Evolutionary conservation across 2,888 invertebrate species (phyloP).

Genomic region (Acrobasis consociella): DNA sequence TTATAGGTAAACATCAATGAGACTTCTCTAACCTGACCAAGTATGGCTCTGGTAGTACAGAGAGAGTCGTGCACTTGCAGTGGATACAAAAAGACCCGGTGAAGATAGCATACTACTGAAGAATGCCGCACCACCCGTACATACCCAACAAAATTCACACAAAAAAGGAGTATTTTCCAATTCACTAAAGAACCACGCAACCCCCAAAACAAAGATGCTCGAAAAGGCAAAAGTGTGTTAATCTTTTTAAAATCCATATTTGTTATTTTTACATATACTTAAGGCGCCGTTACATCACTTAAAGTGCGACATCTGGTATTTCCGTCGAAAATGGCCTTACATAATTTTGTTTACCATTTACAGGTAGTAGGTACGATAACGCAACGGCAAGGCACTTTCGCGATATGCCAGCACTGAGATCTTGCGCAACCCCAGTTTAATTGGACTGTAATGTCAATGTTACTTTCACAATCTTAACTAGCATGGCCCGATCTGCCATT

Average conservation of each 20-base stretch:
- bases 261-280: background rate
- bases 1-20: too few species aligned
- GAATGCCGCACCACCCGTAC: too few species aligned
- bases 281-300: conserved; percentile 16
- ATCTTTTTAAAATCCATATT: background rate
- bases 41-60: too few species aligned
- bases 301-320: conserved; percentile 17
- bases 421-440: conserved; percentile 59
- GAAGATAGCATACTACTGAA: too few species aligned
- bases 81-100: too few species aligned
- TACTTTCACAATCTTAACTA: conserved; percentile 68
- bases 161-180: too few species aligned
- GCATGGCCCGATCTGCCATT: conserved; percentile 57
- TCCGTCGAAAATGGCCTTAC: conserved; percentile 64
- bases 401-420: conserved; percentile 41
- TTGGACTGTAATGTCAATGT: conserved; percentile 76
- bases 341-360: conserved; percentile 71
- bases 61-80: too few species aligned
- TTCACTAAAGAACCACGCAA: too few species aligned
- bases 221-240: background rate
- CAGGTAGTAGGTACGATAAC: conserved; percentile 31
- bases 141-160: too few species aligned
- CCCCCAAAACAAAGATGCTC: too few species aligned
- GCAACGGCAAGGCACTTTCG: conserved; percentile 61
- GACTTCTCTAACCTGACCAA: too few species aligned